These are phyloP conservation scores for Chelonia mydas DNA, from an alignment of 2,797 vertebrate species.

Conservation along the genomic window DNA sequence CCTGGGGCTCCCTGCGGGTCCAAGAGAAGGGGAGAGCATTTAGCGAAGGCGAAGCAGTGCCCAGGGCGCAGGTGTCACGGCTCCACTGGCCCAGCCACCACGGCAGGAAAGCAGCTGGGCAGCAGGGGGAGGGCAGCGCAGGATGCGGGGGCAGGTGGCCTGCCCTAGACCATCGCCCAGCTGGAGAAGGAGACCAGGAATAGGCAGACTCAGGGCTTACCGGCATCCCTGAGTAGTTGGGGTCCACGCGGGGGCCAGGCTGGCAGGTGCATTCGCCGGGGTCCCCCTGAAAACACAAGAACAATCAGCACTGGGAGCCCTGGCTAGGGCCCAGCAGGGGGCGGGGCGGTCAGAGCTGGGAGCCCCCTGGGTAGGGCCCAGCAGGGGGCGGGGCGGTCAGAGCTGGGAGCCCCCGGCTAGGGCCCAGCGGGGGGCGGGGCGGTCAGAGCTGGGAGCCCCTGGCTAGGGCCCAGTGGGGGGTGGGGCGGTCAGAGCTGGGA, in stretches of 20 bases:
- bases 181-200: not conserved
- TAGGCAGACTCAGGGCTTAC: slow-evolving; percentile 81
- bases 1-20: slow-evolving; percentile 91
- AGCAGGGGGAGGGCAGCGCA: not conserved
- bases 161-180: slow-evolving; percentile 24
- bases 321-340: accelerated
- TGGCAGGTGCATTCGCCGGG: slow-evolving; percentile 90
- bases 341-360: not conserved
- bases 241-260: slow-evolving; percentile 72
- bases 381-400: not conserved
- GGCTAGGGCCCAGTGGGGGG: accelerated
- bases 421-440: not conserved
- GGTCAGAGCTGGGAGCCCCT: not conserved
- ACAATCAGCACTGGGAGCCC: not conserved
- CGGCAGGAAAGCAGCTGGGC: slow-evolving; percentile 1
- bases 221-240: slow-evolving; percentile 85
- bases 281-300: slow-evolving; percentile 84
- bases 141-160: slow-evolving; percentile 29
- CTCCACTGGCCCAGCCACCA: not conserved
- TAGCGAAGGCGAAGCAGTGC: slow-evolving; percentile 16
- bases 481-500: not conserved
- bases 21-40: slow-evolving; percentile 67
- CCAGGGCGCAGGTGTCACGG: not conserved
- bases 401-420: too few species aligned
- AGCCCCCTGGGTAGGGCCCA: not conserved